phyloP scores from a whole-genome alignment of 2,113 vertebrate species.

The Tragelaphus buxtoni region DNA sequence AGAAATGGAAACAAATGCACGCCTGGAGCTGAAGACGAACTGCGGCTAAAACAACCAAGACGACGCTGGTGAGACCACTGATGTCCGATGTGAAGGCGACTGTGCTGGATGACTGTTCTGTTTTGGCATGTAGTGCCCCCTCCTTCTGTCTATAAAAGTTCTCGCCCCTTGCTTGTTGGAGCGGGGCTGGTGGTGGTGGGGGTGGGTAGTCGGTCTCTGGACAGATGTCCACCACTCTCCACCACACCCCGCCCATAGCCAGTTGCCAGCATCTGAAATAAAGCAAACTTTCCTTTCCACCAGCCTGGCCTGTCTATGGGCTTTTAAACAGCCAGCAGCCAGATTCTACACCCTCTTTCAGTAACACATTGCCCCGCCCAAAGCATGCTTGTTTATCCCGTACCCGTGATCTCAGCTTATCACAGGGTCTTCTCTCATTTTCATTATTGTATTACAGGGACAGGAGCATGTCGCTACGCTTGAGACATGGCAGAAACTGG shows the following conservation, averaged over 20 bases:
- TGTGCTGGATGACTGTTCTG: not conserved
- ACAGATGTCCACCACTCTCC: not conserved
- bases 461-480: fast-evolving
- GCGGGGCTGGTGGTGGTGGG: fast-evolving
- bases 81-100: not conserved
- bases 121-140: fast-evolving
- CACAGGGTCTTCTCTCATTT: not conserved
- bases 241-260: not conserved
- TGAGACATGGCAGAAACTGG: not conserved
- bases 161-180: not conserved
- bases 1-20: not conserved
- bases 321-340: not conserved
- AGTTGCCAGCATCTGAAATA: not conserved
- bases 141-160: not conserved
- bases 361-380: not conserved
- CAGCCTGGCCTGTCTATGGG: not conserved
- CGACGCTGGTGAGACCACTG: not conserved
- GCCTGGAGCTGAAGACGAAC: not conserved
- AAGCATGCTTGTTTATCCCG: fast-evolving
- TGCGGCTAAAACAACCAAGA: fast-evolving
- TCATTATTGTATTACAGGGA: not conserved
- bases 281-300: not conserved
- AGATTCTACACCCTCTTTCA: not conserved
- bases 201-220: not conserved
- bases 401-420: fast-evolving